Base-by-base conservation (phyloP, 2,797 vertebrate genomes). In the Alcedo atthis region DNA sequence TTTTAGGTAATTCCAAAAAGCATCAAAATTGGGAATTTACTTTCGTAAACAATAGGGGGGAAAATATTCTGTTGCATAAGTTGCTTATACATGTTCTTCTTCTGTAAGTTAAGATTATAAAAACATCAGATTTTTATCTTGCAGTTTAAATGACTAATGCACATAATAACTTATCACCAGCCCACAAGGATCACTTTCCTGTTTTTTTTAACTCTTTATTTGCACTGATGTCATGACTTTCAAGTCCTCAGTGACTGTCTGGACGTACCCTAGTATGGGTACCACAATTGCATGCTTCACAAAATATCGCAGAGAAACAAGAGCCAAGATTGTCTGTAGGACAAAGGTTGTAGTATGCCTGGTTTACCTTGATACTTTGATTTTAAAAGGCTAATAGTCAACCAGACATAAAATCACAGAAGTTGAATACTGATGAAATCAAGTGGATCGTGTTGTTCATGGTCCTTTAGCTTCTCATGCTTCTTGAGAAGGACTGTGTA, bases 91-190 rank as follows among this genome's bases (percentile, higher is more conserved):
- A 32, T 82, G 49, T 85, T 4, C 28, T 86, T 16, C 28, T 82
- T 74, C 61, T 92, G 21, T 85, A 73, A 80, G 25, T 71, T 85
- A 85, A 87, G 25, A 63, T 83, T 78, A 25, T 87, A 83, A 87
- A 78, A 87, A 55, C 32, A 45, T 68, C 15, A n/a, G 43, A 55
- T 78, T 83, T 90, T 92, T 91, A 37, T 93, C 87, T 78, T 69
- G 40, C 12, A 3, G 4, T 89, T 10, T 87, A 73, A 90, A 63
- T 93, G 79, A 81, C 46, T 89, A 90, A 69, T 30, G 19, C 6
- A 8, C 8, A 54, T 83, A 8, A 57, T 46, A 15, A 66, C 73
- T 90, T 87, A 62, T 83, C 55, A 66, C 73, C 13, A 3, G 55
- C 54, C 58, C 35, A 59, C 26, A 68, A 78, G 53, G 70, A 78